These are phyloP conservation scores for Lithodes maja DNA, from an alignment of 2,888 invertebrate species.

Conservation along the genomic window DNA sequence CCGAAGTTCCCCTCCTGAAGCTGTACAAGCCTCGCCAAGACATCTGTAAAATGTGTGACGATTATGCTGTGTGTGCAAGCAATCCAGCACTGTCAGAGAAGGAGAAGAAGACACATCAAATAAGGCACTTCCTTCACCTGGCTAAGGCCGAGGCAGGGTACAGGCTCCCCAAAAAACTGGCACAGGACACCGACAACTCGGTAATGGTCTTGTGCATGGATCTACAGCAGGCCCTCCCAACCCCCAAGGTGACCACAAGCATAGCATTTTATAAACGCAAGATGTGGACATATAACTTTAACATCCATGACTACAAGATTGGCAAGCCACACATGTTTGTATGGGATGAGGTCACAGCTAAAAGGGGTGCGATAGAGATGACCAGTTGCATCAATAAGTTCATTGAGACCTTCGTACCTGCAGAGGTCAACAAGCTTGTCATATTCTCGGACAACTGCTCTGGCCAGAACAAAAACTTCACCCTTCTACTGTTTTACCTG, in stretches of 20 bases:
- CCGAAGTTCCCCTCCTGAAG: background rate
- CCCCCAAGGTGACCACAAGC: background rate
- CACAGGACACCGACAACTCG: background rate
- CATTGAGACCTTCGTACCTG: background rate
- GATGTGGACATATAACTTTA: constrained; percentile 19
- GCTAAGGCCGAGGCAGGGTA: constrained; percentile 4
- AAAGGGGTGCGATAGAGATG: constrained; percentile 2
- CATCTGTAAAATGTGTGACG: constrained; percentile 10
- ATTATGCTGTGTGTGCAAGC: background rate
- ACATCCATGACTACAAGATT: constrained; percentile 12
- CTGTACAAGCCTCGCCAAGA: constrained; percentile 3
- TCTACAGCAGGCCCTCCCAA: constrained; percentile 2
- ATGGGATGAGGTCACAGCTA: constrained; percentile 16
- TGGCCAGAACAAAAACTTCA: constrained; percentile 12
- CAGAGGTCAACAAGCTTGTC: background rate
- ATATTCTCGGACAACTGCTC: constrained; percentile 11
- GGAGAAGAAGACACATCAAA: background rate
- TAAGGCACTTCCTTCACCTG: background rate
- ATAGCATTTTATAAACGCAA: constrained; percentile 1
- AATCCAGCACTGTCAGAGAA: background rate
- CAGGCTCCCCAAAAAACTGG: background rate
- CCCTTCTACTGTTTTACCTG: background rate
- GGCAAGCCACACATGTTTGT: constrained; percentile 4
- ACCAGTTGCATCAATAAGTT: background rate
- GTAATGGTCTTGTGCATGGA: constrained; percentile 10